phyloP scores from a whole-genome alignment of 2,113 vertebrate genomes.

The Bufo bufo region DNA sequence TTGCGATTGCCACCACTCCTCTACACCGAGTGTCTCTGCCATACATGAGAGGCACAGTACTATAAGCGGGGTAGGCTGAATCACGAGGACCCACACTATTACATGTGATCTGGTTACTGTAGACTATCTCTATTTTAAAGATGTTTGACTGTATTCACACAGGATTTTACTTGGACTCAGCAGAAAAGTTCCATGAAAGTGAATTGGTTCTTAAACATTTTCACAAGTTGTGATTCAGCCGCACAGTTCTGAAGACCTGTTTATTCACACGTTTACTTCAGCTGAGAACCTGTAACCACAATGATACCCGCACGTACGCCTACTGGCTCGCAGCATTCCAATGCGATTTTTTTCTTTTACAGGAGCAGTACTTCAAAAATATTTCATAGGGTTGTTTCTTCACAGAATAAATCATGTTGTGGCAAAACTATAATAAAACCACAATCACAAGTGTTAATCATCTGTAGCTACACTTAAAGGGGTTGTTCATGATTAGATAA shows the following conservation, averaged over 20 bases:
- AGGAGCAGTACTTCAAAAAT: no score
- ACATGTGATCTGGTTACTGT: neutral
- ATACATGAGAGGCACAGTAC: neutral
- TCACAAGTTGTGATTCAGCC: neutral
- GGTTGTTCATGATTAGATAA: no score
- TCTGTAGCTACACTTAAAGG: no score
- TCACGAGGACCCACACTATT: neutral
- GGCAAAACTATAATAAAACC: no score
- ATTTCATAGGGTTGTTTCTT: no score
- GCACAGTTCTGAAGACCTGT: neutral
- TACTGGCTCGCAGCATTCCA: no score
- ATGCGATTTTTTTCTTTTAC: no score
- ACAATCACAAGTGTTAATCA: no score
- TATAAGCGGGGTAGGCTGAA: neutral
- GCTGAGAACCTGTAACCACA: no score
- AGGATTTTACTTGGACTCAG: neutral
- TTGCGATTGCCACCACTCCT: neutral
- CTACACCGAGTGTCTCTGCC: neutral
- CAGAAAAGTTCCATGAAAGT: neutral
- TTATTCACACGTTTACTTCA: no score
- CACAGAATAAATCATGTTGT: no score
- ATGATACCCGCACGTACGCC: no score
- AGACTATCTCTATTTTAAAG: neutral
- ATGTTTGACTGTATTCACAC: neutral
- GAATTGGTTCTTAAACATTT: neutral